phyloP scores from a whole-genome alignment of 2,797 vertebrate species.

The Ciconia nigra region DNA sequence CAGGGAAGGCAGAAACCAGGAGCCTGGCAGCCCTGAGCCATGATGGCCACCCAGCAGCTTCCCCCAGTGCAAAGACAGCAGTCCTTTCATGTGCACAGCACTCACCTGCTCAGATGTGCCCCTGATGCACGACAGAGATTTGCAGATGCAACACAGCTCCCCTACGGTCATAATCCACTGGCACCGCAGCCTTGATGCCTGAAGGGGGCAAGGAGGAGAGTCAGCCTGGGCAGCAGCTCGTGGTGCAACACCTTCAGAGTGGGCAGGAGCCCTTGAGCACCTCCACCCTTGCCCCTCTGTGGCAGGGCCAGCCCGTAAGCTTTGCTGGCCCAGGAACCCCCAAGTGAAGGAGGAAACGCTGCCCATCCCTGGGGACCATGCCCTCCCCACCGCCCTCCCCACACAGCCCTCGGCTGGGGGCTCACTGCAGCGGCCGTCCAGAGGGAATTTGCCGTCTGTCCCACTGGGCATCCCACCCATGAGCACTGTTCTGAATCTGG shows the following conservation, averaged over 20 bases:
- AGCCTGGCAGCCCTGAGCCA: background rate
- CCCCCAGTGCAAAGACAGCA: background rate
- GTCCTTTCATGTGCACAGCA: background rate
- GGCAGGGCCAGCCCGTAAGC: background rate
- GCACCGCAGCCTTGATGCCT: background rate
- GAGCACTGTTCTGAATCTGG: background rate
- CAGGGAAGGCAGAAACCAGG: background rate
- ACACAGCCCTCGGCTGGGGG: fast-evolving
- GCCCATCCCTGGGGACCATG: background rate
- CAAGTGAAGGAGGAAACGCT: fast-evolving
- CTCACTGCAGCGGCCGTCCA: background rate
- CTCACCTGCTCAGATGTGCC: conserved; percentile 39
- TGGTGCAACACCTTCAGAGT: background rate
- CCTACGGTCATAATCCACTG: background rate
- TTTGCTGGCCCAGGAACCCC: background rate
- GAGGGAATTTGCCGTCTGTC: background rate
- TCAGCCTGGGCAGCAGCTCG: background rate
- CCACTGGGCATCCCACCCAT: background rate
- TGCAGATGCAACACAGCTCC: background rate
- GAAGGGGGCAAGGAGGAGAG: background rate
- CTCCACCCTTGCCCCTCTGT: background rate
- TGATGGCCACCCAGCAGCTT: background rate
- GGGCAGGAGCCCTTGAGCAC: background rate
- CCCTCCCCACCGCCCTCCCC: background rate
- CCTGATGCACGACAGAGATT: background rate